Base-by-base conservation (phyloP, 2,797 vertebrate genomes). In the Phaenicophaeus curvirostris region DNA sequence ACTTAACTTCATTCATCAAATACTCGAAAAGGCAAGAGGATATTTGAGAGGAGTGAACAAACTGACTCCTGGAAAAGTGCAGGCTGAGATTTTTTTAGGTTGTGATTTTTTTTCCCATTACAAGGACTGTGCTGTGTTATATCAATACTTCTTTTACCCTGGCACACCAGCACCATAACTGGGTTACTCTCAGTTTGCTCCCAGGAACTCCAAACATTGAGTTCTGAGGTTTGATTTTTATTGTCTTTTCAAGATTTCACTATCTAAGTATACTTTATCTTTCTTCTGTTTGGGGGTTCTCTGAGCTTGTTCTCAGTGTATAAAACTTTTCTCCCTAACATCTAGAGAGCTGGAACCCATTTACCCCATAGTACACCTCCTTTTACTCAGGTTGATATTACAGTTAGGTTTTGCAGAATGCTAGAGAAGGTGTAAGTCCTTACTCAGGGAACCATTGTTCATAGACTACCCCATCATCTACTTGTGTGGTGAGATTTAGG, bases 291-390 rank as follows among this genome's bases (percentile, higher is more conserved):
- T 84, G 74, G 19, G 25, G 15, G 2, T 76, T 79, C 18, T 58
- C 30, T 54, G 39, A 80, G 6, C 9, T 6, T 5, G 11, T 27
- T 82, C 5, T 53, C 41, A 57, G 6, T 13, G 15, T 17, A 57
- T 12, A 87, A 61, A 37, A 1, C 0, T 13, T 75, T 50, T 55
- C 61, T 19, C 11, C 9, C 2, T 23, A 57, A 31, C 5, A 30
- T n/a, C 19, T 55, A 11, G 12, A 20, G 4, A 82, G 6, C 9
- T 6, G 9, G n/a, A 3, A 62, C 2, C 2, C 19, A 14, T 11
- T 21, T 33, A 15, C 28, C 13, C 17, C 15, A 44, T 31, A 57
- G 6, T 57, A 24, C 2, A 53, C 24, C 12, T 81, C 27, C 12
- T 87, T 27, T 33, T 74, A 35, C 44, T 81, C 27, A 68, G 31